Conservation (phyloP, 1,140 invertebrate species). For the Anoplophora glabripennis region DNA sequence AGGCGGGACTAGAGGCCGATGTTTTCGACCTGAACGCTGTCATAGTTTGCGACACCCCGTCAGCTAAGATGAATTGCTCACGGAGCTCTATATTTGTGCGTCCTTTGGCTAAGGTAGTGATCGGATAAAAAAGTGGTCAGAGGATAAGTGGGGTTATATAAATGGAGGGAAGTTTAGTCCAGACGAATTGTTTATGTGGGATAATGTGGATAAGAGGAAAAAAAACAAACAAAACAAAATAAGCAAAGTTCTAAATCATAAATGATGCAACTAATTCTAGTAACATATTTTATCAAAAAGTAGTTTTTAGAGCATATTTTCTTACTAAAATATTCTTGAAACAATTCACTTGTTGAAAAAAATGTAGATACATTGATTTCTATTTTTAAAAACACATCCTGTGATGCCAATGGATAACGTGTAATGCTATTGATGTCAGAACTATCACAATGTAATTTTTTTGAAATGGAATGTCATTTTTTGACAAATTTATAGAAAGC, state of each 20-base stretch:
- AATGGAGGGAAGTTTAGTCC: background rate
- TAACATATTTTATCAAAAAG: constrained; percentile 8
- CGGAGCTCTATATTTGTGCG: constrained; percentile 98
- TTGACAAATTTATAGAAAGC: too few relatives aligned
- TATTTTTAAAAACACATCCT: too few relatives aligned
- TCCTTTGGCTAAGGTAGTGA: constrained; percentile 82
- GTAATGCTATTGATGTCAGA: too few relatives aligned
- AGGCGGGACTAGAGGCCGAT: constrained; percentile 73
- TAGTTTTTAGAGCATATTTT: background rate
- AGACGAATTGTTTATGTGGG: background rate
- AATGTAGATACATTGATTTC: too few relatives aligned
- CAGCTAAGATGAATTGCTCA: constrained; percentile 97
- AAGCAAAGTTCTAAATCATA: constrained; percentile 34
- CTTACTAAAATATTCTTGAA: too few relatives aligned
- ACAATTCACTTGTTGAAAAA: too few relatives aligned
- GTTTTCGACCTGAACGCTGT: constrained; percentile 89
- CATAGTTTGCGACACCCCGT: constrained; percentile 97
- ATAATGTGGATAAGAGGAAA: constrained; percentile 26
- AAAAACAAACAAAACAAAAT: constrained; percentile 48
- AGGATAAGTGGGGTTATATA: constrained; percentile 29
- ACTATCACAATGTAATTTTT: too few relatives aligned
- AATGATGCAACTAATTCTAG: constrained; percentile 3
- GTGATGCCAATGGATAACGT: too few relatives aligned
- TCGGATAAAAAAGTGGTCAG: constrained; percentile 43
- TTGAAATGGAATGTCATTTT: too few relatives aligned